Evolutionary conservation across 2,888 invertebrate species (phyloP).

Genomic region (Diogma glabrata): DNA sequence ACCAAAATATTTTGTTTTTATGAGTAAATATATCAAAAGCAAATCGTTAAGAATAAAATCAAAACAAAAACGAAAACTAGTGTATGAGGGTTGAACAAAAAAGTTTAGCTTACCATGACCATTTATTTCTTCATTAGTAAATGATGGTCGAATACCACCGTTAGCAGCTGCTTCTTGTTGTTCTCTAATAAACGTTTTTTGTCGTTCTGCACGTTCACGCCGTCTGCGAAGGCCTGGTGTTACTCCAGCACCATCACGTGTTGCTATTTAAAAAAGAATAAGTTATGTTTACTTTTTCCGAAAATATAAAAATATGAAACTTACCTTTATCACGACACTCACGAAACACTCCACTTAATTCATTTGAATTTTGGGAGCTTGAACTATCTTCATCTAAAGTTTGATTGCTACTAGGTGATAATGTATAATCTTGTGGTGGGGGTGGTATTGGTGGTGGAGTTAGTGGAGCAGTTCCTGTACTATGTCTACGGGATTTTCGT

Average conservation of each 20-base stretch:
- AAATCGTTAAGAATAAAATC: too few species aligned
- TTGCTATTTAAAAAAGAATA: constrained; percentile 14
- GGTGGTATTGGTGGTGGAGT: constrained; percentile 22
- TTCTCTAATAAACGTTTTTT: constrained; percentile 72
- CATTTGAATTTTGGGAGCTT: constrained; percentile 41
- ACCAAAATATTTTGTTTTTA: too few species aligned
- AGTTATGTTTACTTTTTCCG: not conserved
- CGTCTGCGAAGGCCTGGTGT: constrained; percentile 69
- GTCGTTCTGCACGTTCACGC: constrained; percentile 72
- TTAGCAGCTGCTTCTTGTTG: constrained; percentile 55
- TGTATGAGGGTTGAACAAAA: too few species aligned
- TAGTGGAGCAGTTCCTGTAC: constrained; percentile 51
- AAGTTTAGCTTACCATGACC: constrained; percentile 29
- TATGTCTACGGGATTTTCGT: constrained; percentile 67
- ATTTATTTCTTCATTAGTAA: constrained; percentile 28
- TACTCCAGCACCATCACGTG: constrained; percentile 51
- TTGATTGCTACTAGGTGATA: constrained; percentile 25
- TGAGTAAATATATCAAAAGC: too few species aligned
- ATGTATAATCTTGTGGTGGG: constrained; percentile 8
- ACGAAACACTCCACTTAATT: constrained; percentile 29
- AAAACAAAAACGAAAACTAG: too few species aligned
- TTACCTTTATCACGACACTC: constrained; percentile 22
- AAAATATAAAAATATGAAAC: not conserved
- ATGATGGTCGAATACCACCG: constrained; percentile 12
- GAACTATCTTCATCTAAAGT: constrained; percentile 37